phyloP scores from a whole-genome alignment of 37 sponge, comb jelly and placozoan species.

The Bolinopsis microptera region DNA sequence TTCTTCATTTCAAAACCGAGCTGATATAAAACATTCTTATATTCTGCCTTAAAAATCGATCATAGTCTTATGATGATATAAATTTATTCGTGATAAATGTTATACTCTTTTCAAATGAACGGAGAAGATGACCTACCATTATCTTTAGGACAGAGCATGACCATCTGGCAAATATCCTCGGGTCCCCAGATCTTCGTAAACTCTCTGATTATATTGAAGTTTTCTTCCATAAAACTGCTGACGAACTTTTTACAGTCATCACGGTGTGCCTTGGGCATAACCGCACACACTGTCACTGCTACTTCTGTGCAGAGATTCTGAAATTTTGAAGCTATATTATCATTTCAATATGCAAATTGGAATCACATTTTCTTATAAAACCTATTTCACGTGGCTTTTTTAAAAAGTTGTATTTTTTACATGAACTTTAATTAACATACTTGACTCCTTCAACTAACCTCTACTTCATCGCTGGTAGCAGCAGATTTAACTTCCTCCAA shows the following conservation, averaged over 20 bases:
- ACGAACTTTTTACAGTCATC: background rate
- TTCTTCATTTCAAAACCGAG: no score
- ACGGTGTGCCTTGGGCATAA: background rate
- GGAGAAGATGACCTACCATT: background rate
- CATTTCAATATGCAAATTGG: no score
- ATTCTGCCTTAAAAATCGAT: no score
- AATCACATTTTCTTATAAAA: background rate
- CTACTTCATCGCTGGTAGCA: background rate
- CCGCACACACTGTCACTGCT: background rate
- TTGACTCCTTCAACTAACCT: background rate
- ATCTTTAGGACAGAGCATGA: background rate
- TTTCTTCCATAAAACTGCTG: background rate
- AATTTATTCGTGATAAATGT: no score
- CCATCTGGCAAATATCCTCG: background rate
- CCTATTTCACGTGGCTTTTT: no score
- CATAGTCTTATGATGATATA: no score
- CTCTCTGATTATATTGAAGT: conserved; percentile 5
- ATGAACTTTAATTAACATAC: no score
- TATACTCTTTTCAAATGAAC: no score
- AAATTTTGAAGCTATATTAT: background rate
- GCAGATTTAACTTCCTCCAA: background rate
- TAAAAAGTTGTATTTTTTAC: no score
- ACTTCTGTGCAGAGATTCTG: background rate
- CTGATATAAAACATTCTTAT: no score
- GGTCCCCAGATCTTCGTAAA: conserved; percentile 28